These are phyloP conservation scores for western clawed frog (Xenopus tropicalis) DNA, from an alignment of 2,113 vertebrate genomes.

Conservation along the genomic window DNA sequence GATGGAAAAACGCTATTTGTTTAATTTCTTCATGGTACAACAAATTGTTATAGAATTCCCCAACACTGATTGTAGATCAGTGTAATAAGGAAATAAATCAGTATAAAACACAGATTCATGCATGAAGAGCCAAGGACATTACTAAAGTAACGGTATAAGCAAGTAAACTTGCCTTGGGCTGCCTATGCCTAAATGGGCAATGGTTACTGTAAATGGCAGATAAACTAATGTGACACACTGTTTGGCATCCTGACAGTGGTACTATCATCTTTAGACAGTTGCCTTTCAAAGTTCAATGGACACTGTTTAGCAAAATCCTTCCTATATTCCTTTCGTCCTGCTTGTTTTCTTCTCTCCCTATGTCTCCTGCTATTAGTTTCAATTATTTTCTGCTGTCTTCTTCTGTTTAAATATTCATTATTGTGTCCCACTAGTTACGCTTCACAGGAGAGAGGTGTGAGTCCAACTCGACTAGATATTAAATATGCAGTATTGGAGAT, in stretches of 20 bases:
- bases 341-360: constrained; percentile 23
- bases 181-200: constrained; percentile 40
- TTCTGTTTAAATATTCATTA: constrained; percentile 46
- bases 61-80: constrained; percentile 5
- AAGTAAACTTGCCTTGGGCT: constrained; percentile 41
- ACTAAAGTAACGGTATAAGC: constrained; percentile 32
- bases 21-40: too few species aligned
- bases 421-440: constrained; percentile 12
- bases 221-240: constrained; percentile 39
- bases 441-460: constrained; percentile 23
- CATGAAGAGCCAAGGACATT: constrained; percentile 35
- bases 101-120: constrained; percentile 40
- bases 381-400: constrained; percentile 42
- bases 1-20: too few species aligned
- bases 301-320: constrained; percentile 35
- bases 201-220: constrained; percentile 40
- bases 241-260: constrained; percentile 40
- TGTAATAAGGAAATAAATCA: constrained; percentile 37
- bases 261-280: constrained; percentile 41
- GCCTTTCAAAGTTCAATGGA: constrained; percentile 41
- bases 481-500: background rate
- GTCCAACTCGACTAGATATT: background rate
- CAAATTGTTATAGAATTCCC: too few species aligned
- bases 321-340: constrained; percentile 16
- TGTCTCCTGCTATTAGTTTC: constrained; percentile 38